Evolutionary conservation across 2,797 vertebrate species (phyloP).

Genomic region (Hapalemur alaotrensis): DNA sequence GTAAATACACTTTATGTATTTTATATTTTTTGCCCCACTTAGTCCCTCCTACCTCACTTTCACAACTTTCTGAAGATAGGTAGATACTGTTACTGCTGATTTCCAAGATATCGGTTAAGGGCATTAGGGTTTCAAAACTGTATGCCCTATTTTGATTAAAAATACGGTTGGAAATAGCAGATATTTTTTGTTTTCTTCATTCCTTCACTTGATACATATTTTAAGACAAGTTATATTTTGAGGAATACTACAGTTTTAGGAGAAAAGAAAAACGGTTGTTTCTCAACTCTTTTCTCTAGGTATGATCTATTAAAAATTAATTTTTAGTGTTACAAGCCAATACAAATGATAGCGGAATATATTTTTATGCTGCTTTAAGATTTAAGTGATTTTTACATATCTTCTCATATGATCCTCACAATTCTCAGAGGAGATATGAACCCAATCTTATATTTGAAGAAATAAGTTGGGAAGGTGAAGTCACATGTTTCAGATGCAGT

Average conservation of each 20-base stretch:
- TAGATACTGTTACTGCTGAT: conserved; percentile 17
- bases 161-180: not conserved
- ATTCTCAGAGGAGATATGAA: not conserved
- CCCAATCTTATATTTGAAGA: conserved; percentile 24
- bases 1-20: not conserved
- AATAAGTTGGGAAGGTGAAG: conserved; percentile 6
- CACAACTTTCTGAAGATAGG: not conserved
- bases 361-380: conserved; percentile 1
- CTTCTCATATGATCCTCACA: not conserved
- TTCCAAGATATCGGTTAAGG: conserved; percentile 27
- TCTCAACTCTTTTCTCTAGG: conserved; percentile 11
- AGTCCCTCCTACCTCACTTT: not conserved
- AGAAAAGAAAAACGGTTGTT: not conserved
- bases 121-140: conserved; percentile 2
- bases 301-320: conserved; percentile 30
- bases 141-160: not conserved
- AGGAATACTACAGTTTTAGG: not conserved
- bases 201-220: not conserved
- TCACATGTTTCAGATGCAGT: not conserved
- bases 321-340: conserved; percentile 25
- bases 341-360: not conserved
- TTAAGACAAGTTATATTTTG: not conserved
- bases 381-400: not conserved
- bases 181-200: conserved; percentile 14
- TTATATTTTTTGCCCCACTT: conserved; percentile 22